A percentile compares a stretch with the other conserved stretches of the same genome.
Conservation (phyloP, 1,140 invertebrate species). For the Zophobas morio region DNA sequence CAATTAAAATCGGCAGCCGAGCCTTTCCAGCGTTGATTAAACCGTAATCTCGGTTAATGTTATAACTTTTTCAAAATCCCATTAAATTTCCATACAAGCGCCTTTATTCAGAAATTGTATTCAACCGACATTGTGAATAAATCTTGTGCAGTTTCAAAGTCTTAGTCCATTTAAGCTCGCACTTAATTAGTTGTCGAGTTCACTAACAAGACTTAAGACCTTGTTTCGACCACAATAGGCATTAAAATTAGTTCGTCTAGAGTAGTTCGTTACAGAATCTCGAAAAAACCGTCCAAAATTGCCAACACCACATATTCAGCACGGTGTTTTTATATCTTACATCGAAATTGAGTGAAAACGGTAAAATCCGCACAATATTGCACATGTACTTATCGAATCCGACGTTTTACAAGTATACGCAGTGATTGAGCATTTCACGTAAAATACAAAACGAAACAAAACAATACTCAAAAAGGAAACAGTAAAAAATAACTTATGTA, state of each 20-base stretch:
- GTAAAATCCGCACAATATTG: constrained; percentile 27
- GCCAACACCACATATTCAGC: constrained; percentile 35
- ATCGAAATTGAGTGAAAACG: constrained; percentile 33
- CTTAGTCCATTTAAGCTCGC: constrained; percentile 19
- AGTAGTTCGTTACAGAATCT: neutral
- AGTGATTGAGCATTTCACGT: constrained; percentile 35
- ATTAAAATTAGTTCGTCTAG: constrained; percentile 4
- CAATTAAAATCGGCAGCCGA: too few species aligned
- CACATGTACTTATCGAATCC: constrained; percentile 35
- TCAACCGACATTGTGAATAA: neutral
- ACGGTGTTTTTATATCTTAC: constrained; percentile 27
- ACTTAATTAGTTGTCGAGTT: constrained; percentile 32
- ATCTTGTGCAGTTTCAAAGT: constrained; percentile 21
- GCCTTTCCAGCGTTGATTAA: too few species aligned
- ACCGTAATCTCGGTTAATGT: too few species aligned
- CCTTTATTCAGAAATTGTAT: neutral
- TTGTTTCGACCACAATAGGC: constrained; percentile 10
- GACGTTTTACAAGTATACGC: constrained; percentile 19
- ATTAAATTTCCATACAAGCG: neutral
- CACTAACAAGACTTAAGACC: constrained; percentile 30
- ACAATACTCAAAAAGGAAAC: neutral
- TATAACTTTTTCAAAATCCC: too few species aligned
- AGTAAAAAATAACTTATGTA: constrained; percentile 8
- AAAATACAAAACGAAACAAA: constrained; percentile 7
- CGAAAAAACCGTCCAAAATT: neutral